These are phyloP conservation scores for Ictidomys tridecemlineatus DNA, from an alignment of 2,113 vertebrate species.

Conservation along the genomic window DNA sequence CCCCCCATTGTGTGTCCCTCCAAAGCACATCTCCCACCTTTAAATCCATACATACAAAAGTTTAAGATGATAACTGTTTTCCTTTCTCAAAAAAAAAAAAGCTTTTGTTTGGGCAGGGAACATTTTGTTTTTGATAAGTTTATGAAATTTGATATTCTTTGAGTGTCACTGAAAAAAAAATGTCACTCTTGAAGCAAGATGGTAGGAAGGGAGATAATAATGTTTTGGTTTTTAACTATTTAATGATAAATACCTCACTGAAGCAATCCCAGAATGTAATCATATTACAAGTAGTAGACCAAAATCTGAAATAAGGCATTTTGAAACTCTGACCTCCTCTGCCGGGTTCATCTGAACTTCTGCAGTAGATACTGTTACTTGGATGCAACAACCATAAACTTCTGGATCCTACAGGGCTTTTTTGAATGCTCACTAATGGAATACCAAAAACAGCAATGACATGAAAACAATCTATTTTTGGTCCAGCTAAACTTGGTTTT, in stretches of 20 bases:
- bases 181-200: conserved; percentile 80
- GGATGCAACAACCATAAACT: conserved; percentile 82
- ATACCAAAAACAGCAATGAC: conserved; percentile 81
- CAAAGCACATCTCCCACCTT: conserved; percentile 55
- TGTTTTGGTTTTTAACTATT: conserved; percentile 30
- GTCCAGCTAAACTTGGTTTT: conserved; percentile 82
- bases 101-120: not conserved
- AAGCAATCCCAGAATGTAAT: conserved; percentile 59
- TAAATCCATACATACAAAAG: conserved; percentile 74
- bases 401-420: conserved; percentile 83
- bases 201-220: not conserved
- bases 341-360: conserved; percentile 14
- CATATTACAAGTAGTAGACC: conserved; percentile 77
- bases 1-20: conserved; percentile 45
- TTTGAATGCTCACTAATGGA: conserved; percentile 75
- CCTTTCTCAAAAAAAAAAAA: not conserved
- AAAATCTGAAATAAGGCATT: conserved; percentile 60
- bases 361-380: conserved; percentile 68
- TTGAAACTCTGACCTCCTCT: conserved; percentile 72
- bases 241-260: conserved; percentile 56
- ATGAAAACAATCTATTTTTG: conserved; percentile 83
- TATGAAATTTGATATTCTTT: conserved; percentile 72
- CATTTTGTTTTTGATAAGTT: conserved; percentile 51
- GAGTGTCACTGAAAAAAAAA: conserved; percentile 76
- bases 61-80: not conserved